These are phyloP conservation scores for Cancer borealis DNA, from an alignment of 2,888 invertebrate species.

Conservation along the genomic window DNA sequence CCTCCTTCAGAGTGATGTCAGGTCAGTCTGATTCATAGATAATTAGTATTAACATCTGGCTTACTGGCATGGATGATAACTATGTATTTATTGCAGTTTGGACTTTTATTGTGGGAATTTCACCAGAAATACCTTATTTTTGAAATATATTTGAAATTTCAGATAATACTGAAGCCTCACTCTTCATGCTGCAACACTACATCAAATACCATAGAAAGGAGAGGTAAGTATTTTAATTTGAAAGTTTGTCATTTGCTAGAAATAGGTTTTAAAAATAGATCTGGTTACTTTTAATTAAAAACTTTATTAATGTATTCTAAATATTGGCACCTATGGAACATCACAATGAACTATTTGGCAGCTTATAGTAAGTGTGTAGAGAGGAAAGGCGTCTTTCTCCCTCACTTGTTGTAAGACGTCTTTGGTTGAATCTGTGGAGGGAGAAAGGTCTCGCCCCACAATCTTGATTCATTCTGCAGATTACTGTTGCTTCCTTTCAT, in stretches of 20 bases:
- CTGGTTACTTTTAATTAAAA: not conserved
- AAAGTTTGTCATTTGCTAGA: not conserved
- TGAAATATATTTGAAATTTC: too few relatives aligned
- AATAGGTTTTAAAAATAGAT: not conserved
- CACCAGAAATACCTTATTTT: too few relatives aligned
- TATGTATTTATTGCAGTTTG: too few relatives aligned
- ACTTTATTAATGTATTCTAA: constrained; percentile 25
- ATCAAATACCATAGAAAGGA: too few relatives aligned
- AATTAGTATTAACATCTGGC: too few relatives aligned
- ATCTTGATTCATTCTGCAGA: not conserved
- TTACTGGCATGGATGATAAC: too few relatives aligned
- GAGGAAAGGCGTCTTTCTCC: constrained; percentile 13
- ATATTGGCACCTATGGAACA: constrained; percentile 38
- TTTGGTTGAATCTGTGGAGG: constrained; percentile 56
- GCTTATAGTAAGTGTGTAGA: not conserved
- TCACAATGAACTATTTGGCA: constrained; percentile 36
- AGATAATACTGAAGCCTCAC: too few relatives aligned
- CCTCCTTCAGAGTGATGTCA: too few relatives aligned
- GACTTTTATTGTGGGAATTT: too few relatives aligned
- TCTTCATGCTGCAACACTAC: too few relatives aligned
- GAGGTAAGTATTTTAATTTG: not conserved
- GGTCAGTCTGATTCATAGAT: too few relatives aligned
- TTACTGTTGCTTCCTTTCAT: not conserved
- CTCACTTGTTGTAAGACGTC: constrained; percentile 40
- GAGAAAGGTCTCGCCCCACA: constrained; percentile 21